A percentile compares a stretch with the other conserved stretches of the same genome.
Evolutionary conservation across 1,140 invertebrate genomes (phyloP).

Genomic region (Zelostemma sp.): DNA sequence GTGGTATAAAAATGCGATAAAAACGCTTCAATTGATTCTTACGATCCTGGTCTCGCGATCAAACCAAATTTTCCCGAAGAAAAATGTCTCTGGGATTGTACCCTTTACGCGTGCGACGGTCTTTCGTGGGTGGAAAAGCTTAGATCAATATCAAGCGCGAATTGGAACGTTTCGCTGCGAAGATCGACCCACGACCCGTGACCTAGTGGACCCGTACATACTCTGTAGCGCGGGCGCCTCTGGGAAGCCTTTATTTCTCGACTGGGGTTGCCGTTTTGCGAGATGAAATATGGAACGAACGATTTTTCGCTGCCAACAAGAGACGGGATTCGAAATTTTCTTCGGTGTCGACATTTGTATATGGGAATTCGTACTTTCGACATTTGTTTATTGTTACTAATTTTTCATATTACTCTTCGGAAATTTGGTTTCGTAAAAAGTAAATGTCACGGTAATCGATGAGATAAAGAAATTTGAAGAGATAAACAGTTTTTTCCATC

Average conservation of each 20-base stretch:
- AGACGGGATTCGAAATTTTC: no score
- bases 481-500: no score
- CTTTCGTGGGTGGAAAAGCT: conserved; percentile 59
- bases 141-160: conserved; percentile 68
- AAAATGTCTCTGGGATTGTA: conserved; percentile 43
- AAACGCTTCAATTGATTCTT: conserved; percentile 19
- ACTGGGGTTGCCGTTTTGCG: conserved; percentile 15
- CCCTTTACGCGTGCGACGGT: conserved; percentile 40
- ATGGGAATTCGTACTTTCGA: no score
- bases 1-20: background rate
- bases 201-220: conserved; percentile 64
- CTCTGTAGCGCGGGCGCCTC: conserved; percentile 54
- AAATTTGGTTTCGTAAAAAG: no score
- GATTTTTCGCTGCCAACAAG: background rate
- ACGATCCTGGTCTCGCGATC: conserved; percentile 32
- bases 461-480: no score
- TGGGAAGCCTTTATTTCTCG: conserved; percentile 28
- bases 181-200: conserved; percentile 61
- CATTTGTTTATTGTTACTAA: no score
- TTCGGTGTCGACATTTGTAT: no score
- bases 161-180: conserved; percentile 66
- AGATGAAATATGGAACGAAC: conserved; percentile 4
- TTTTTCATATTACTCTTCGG: no score
- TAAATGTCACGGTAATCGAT: no score
- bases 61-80: conserved; percentile 27